A percentile compares a stretch with the other conserved stretches of the same genome.
These are phyloP conservation scores for Apistogramma diplotaenia DNA, from an alignment of 2,113 vertebrate genomes.

Conservation along the genomic window DNA sequence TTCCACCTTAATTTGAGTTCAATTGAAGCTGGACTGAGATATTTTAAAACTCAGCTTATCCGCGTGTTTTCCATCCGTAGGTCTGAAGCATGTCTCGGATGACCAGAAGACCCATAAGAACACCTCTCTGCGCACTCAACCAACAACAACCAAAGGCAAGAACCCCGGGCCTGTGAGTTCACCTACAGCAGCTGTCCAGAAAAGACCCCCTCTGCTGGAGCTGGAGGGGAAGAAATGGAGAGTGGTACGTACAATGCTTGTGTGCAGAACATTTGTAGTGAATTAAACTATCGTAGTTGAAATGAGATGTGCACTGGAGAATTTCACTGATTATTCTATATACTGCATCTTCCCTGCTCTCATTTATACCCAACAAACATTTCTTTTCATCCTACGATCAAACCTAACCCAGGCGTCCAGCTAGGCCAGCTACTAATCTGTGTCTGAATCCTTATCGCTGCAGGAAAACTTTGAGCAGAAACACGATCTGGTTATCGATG, in stretches of 20 bases:
- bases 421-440: neutral
- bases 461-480: constrained; percentile 93
- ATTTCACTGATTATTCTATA: neutral
- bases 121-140: constrained; percentile 81
- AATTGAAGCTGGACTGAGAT: neutral
- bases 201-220: constrained; percentile 82
- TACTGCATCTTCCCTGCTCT: neutral
- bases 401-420: neutral
- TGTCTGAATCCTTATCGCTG: constrained; percentile 8
- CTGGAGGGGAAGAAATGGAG: constrained; percentile 98
- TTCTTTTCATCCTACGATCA: neutral
- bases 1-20: neutral
- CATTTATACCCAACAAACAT: neutral
- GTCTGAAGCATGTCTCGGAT: constrained; percentile 90
- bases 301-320: neutral
- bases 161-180: constrained; percentile 42
- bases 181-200: constrained; percentile 68
- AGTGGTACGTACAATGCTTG: constrained; percentile 81
- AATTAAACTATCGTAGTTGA: neutral
- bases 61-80: constrained; percentile 60
- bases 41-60: neutral
- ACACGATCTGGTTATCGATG: constrained; percentile 87
- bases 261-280: neutral
- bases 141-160: constrained; percentile 78
- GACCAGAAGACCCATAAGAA: constrained; percentile 94